phyloP scores from a whole-genome alignment of 2,113 vertebrate genomes.

The Procavia capensis region DNA sequence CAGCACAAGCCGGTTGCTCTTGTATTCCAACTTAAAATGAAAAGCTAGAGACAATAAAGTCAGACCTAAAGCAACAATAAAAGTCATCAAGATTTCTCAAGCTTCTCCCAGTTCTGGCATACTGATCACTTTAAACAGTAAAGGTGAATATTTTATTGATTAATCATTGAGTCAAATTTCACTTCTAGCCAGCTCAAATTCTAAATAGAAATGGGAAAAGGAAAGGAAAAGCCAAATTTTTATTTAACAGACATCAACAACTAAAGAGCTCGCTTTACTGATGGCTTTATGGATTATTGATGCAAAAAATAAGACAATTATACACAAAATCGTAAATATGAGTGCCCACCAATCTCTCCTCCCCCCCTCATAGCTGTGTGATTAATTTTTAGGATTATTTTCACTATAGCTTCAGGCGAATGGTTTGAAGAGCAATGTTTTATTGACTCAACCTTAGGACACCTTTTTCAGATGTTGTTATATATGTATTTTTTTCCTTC shows the following conservation, averaged over 20 bases:
- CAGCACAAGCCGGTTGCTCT: not conserved
- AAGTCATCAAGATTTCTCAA: not conserved
- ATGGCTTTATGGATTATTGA: not conserved
- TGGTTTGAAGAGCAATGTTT: not conserved
- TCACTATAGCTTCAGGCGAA: not conserved
- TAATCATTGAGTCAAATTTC: constrained; percentile 20
- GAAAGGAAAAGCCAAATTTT: not conserved
- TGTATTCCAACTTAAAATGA: constrained; percentile 25
- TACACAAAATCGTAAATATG: not conserved
- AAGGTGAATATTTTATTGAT: not conserved
- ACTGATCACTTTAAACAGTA: not conserved
- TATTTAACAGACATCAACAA: not conserved
- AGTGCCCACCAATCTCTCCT: not conserved
- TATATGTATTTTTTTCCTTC: not conserved
- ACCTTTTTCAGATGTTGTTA: not conserved
- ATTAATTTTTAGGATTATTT: not conserved
- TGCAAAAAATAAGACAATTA: not conserved
- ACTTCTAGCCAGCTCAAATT: not conserved
- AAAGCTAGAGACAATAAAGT: constrained; percentile 32
- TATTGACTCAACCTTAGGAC: not conserved
- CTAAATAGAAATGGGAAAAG: not conserved
- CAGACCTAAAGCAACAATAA: constrained; percentile 16
- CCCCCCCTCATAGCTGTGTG: not conserved
- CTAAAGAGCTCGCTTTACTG: not conserved
- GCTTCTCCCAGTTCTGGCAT: not conserved